These are phyloP conservation scores for Ips typographus DNA, from an alignment of 1,140 invertebrate genomes.

Conservation along the genomic window DNA sequence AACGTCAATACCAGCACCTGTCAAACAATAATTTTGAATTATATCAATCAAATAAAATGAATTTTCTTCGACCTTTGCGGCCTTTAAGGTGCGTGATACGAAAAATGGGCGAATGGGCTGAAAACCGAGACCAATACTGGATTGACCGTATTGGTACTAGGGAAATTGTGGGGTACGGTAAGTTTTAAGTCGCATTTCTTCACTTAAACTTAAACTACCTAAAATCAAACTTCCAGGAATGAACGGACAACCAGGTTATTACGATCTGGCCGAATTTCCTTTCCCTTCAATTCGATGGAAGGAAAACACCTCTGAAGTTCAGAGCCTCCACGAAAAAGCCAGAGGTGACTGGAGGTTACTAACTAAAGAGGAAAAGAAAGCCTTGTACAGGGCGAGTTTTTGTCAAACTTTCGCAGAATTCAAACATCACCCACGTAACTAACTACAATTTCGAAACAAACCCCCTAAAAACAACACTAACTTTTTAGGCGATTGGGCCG, in stretches of 20 bases:
- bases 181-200: background rate
- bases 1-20: no score
- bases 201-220: background rate
- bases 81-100: no score
- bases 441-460: no score
- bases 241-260: slow-evolving; percentile 35
- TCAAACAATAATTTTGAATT: no score
- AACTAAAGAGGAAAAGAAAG: slow-evolving; percentile 41
- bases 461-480: background rate
- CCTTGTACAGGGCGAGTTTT: slow-evolving; percentile 37
- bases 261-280: slow-evolving; percentile 31
- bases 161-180: slow-evolving; percentile 39
- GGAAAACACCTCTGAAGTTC: slow-evolving; percentile 35
- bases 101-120: background rate
- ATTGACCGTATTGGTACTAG: slow-evolving; percentile 36
- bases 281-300: slow-evolving; percentile 39
- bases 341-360: slow-evolving; percentile 43
- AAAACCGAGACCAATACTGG: slow-evolving; percentile 31
- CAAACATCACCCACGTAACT: background rate
- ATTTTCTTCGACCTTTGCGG: no score
- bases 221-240: slow-evolving; percentile 4
- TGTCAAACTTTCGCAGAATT: slow-evolving; percentile 44
- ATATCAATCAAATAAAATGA: no score
- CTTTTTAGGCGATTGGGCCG: slow-evolving; percentile 35
- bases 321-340: slow-evolving; percentile 42